These are phyloP conservation scores for Dynastes grantii DNA, from an alignment of 2,888 invertebrate genomes.

Conservation along the genomic window DNA sequence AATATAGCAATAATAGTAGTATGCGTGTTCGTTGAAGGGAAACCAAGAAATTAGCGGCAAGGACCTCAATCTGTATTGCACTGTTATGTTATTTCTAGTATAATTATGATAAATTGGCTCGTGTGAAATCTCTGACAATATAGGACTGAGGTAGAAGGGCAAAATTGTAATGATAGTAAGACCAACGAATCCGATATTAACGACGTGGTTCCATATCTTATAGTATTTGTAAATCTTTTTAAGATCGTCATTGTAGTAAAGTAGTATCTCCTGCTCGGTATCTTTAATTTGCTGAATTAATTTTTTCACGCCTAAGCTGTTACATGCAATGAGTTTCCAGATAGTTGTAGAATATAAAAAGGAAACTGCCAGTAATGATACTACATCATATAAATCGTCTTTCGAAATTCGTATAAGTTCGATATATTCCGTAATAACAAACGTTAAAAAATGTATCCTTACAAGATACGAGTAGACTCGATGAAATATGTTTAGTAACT, in stretches of 20 bases:
- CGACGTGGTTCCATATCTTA: slow-evolving; percentile 50
- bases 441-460: slow-evolving; percentile 51
- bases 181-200: slow-evolving; percentile 47
- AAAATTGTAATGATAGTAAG: slow-evolving; percentile 48
- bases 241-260: slow-evolving; percentile 49
- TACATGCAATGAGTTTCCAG: slow-evolving; percentile 49
- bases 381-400: slow-evolving; percentile 51
- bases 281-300: slow-evolving; percentile 52
- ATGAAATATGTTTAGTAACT: slow-evolving; percentile 35
- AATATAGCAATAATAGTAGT: slow-evolving; percentile 51
- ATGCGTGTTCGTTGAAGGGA: slow-evolving; percentile 56
- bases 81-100: slow-evolving; percentile 23
- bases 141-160: slow-evolving; percentile 54
- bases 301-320: slow-evolving; percentile 46
- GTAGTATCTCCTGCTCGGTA: slow-evolving; percentile 49
- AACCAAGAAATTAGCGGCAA: slow-evolving; percentile 57
- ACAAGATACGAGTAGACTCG: slow-evolving; percentile 50
- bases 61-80: slow-evolving; percentile 45
- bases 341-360: slow-evolving; percentile 55
- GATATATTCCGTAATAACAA: slow-evolving; percentile 53
- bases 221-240: slow-evolving; percentile 53
- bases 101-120: slow-evolving; percentile 23
- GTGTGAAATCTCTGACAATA: slow-evolving; percentile 46
- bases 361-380: slow-evolving; percentile 53
- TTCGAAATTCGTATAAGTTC: slow-evolving; percentile 49